A percentile compares a stretch with the other conserved stretches of the same genome.
Conservation (phyloP, 2,888 invertebrate genomes). For the Melieria picta region DNA sequence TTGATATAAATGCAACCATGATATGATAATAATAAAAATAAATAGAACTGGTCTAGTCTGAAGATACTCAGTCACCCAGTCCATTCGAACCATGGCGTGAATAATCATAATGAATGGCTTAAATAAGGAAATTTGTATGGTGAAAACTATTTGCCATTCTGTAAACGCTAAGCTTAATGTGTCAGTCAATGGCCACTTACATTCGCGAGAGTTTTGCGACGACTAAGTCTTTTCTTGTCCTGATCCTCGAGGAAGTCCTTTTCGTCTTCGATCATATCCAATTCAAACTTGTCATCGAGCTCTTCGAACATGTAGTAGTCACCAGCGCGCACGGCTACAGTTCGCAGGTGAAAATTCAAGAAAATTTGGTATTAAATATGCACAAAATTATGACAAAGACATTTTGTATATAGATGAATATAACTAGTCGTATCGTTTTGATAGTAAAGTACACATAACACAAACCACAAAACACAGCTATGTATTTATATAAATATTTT, state of each 20-base stretch:
- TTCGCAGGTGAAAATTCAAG: neutral
- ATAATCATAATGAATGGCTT: no score
- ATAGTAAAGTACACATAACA: no score
- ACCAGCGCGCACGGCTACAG: constrained; percentile 91
- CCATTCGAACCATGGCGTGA: no score
- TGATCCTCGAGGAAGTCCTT: constrained; percentile 66
- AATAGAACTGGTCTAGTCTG: neutral
- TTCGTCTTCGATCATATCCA: constrained; percentile 73
- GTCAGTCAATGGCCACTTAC: constrained; percentile 52
- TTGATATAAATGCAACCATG: no score
- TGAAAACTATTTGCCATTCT: no score
- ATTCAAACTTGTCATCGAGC: constrained; percentile 81
- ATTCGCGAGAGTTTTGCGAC: constrained; percentile 62
- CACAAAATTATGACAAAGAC: neutral
- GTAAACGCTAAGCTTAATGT: neutral
- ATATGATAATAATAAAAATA: neutral
- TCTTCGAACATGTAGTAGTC: constrained; percentile 99
- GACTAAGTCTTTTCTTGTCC: constrained; percentile 63
- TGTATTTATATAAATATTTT: no score
- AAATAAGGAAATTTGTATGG: no score
- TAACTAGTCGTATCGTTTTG: neutral
- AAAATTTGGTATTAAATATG: neutral
- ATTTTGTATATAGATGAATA: neutral
- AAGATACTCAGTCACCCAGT: no score
- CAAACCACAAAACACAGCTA: no score